These are phyloP conservation scores for Bos indicus DNA, from an alignment of 2,113 vertebrate species.

Conservation along the genomic window DNA sequence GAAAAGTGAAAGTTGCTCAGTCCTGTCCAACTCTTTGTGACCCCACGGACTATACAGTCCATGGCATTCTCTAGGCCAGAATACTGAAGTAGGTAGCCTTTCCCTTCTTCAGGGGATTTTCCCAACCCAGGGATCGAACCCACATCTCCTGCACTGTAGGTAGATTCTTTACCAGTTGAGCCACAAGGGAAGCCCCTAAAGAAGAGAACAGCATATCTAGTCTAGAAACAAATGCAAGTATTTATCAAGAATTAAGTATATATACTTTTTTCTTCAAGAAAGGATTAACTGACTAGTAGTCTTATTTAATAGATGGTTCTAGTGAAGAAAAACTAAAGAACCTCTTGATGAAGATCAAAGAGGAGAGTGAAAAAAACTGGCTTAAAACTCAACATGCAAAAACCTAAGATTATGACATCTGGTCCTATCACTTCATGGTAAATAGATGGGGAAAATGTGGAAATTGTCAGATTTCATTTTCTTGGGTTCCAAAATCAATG, in stretches of 20 bases:
- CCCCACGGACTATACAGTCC: neutral
- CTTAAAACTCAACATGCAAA: neutral
- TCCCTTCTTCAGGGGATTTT: neutral
- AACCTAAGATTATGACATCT: neutral
- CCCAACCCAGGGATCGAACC: neutral
- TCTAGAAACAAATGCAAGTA: neutral
- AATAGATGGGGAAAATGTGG: neutral
- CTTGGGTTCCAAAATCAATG: neutral
- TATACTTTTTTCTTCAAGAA: neutral
- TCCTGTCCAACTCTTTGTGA: neutral
- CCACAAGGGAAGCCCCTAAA: neutral
- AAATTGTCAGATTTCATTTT: neutral
- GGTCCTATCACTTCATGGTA: neutral
- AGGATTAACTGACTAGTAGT: neutral
- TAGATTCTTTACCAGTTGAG: neutral
- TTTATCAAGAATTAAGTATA: conserved; percentile 31
- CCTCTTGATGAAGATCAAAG: neutral
- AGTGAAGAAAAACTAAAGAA: neutral
- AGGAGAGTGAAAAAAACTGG: neutral
- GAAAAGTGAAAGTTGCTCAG: neutral
- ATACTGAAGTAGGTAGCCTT: neutral
- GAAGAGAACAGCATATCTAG: neutral
- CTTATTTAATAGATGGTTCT: neutral
- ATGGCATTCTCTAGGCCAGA: neutral
- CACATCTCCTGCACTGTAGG: neutral